Evolutionary conservation across 2,113 vertebrate species (phyloP).

Genomic region (Loxodonta africana): DNA sequence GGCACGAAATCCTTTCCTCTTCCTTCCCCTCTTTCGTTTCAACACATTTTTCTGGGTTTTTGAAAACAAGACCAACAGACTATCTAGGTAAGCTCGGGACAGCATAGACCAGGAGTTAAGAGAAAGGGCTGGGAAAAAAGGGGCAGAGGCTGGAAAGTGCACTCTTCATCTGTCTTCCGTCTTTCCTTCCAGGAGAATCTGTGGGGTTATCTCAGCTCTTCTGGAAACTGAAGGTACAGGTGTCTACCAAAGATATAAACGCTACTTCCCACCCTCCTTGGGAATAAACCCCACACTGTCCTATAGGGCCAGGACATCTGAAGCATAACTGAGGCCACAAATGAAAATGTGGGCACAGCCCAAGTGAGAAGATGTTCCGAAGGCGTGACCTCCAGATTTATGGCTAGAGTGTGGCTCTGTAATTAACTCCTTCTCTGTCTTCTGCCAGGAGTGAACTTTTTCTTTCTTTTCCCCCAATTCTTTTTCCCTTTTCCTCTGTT

Average conservation of each 20-base stretch:
- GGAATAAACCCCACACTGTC: not conserved
- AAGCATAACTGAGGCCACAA: not conserved
- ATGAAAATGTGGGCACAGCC: not conserved
- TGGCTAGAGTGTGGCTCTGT: slow-evolving; percentile 73
- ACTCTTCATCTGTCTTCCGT: not conserved
- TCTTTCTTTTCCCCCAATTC: slow-evolving; percentile 67
- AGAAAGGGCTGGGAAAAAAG: not conserved
- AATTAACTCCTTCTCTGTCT: slow-evolving; percentile 71
- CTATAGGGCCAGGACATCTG: not conserved
- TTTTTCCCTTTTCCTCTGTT: slow-evolving; percentile 77
- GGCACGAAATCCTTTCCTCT: not conserved
- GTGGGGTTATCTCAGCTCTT: not conserved
- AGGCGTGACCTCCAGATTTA: slow-evolving; percentile 77
- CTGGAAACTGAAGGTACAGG: not conserved
- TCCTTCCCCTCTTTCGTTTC: not conserved
- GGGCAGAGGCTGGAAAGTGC: not conserved
- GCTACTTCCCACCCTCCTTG: not conserved
- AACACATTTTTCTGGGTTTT: not conserved
- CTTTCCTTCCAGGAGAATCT: not conserved
- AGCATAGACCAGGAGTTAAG: not conserved
- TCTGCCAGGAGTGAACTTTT: slow-evolving; percentile 85
- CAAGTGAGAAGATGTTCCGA: slow-evolving; percentile 68
- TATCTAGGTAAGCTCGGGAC: not conserved
- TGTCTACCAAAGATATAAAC: not conserved
- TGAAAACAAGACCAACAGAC: not conserved